Evolutionary conservation across 2,797 vertebrate genomes (phyloP).

Genomic region (Peromyscus eremicus): DNA sequence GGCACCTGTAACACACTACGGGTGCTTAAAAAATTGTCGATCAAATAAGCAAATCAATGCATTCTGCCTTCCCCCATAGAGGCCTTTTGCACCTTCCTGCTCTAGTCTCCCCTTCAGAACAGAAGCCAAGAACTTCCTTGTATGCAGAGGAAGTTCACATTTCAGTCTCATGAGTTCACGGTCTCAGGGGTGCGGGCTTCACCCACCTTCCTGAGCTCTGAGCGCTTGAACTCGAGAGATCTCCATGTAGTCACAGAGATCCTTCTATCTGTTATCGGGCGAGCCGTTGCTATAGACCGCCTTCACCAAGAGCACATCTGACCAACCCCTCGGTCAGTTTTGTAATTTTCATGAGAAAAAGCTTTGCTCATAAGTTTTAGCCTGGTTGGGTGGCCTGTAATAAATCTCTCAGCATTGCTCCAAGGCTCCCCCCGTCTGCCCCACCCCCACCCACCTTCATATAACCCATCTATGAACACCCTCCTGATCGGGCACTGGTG

Average conservation of each 20-base stretch:
- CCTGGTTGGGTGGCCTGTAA: background rate
- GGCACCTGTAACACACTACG: background rate
- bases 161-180: background rate
- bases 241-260: rapidly evolving
- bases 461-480: background rate
- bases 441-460: background rate
- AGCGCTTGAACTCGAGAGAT: background rate
- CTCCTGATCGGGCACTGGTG: background rate
- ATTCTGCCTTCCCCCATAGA: background rate
- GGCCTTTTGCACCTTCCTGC: background rate
- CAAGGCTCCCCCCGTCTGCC: background rate
- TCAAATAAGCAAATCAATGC: background rate
- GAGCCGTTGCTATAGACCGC: rapidly evolving
- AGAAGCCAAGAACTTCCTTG: background rate
- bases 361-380: background rate
- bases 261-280: background rate
- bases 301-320: background rate
- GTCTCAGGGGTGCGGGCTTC: rapidly evolving
- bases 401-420: background rate
- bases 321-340: background rate
- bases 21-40: background rate
- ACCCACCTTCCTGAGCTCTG: too few relatives aligned
- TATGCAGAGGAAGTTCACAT: too few relatives aligned
- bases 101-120: background rate
- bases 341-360: background rate